Conservation (phyloP, 2,797 vertebrate genomes). For the Parauchenoglanis ngamensis region DNA sequence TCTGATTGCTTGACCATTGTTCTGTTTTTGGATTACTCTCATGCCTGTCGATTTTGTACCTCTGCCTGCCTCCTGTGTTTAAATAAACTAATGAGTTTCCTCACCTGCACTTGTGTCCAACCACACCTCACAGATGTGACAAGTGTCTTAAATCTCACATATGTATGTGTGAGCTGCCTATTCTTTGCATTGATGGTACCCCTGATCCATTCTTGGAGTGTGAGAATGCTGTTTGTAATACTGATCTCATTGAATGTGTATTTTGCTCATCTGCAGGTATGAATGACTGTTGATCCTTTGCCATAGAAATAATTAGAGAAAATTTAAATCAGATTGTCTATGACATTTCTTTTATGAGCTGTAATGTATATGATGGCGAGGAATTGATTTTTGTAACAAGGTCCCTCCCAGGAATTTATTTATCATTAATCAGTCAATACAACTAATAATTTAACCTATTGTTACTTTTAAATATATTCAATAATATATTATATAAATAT, state of each 20-base stretch:
- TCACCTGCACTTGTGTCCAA: no score
- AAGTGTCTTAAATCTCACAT: neutral
- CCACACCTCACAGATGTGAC: no score
- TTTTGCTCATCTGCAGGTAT: neutral
- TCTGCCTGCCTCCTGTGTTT: no score
- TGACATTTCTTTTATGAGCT: neutral
- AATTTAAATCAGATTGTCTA: neutral
- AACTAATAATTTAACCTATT: neutral
- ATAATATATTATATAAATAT: neutral
- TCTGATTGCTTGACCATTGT: no score
- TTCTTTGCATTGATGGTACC: neutral
- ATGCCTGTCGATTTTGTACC: no score
- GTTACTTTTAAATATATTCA: neutral
- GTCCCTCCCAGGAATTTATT: neutral
- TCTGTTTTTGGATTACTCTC: no score
- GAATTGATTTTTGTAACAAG: neutral
- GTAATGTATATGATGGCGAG: neutral
- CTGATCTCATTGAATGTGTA: constrained; percentile 6
- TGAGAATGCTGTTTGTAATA: constrained; percentile 8
- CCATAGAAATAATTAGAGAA: neutral
- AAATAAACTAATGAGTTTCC: no score
- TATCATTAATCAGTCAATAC: neutral
- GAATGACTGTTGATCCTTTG: neutral
- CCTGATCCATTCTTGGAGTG: neutral
- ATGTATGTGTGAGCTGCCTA: constrained; percentile 25